Conservation (phyloP, 1,140 invertebrate genomes). For the Dufourea novaeangliae region DNA sequence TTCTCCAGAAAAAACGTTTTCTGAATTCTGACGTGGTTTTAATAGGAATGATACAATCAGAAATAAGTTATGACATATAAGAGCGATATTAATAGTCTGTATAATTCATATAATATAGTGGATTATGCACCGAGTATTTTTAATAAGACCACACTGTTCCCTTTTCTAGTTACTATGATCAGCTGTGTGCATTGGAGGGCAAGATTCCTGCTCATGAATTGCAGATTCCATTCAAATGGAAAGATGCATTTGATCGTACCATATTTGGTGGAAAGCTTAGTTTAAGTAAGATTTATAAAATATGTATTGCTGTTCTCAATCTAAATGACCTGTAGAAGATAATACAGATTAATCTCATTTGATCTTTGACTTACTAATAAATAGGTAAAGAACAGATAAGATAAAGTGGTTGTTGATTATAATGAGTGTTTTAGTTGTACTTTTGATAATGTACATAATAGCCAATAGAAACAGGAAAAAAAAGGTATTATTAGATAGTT, state of each 20-base stretch:
- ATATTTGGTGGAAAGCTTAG: slow-evolving; percentile 96
- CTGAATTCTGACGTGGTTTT: background rate
- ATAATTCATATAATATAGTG: slow-evolving; percentile 8
- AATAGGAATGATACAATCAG: background rate
- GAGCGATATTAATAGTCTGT: background rate
- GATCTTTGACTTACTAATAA: background rate
- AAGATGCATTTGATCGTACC: slow-evolving; percentile 98
- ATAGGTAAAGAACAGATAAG: slow-evolving; percentile 22
- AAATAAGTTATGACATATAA: background rate
- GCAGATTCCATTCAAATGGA: slow-evolving; percentile 99
- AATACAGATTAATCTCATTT: background rate
- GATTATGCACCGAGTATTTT: background rate
- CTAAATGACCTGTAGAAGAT: background rate
- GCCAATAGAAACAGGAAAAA: too few species aligned
- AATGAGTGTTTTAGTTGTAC: background rate
- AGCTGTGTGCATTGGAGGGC: slow-evolving; percentile 93
- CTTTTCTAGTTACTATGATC: slow-evolving; percentile 96
- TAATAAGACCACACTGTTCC: slow-evolving; percentile 3
- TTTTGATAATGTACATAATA: background rate
- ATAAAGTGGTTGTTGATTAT: slow-evolving; percentile 15
- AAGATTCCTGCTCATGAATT: slow-evolving; percentile 96
- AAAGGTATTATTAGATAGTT: too few species aligned
- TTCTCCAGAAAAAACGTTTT: background rate
- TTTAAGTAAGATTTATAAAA: slow-evolving; percentile 87
- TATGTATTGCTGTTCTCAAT: slow-evolving; percentile 27